A percentile compares a stretch with the other conserved stretches of the same genome.
Evolutionary conservation across 2,888 invertebrate genomes (phyloP).

Genomic region (Plagiodera versicolora): DNA sequence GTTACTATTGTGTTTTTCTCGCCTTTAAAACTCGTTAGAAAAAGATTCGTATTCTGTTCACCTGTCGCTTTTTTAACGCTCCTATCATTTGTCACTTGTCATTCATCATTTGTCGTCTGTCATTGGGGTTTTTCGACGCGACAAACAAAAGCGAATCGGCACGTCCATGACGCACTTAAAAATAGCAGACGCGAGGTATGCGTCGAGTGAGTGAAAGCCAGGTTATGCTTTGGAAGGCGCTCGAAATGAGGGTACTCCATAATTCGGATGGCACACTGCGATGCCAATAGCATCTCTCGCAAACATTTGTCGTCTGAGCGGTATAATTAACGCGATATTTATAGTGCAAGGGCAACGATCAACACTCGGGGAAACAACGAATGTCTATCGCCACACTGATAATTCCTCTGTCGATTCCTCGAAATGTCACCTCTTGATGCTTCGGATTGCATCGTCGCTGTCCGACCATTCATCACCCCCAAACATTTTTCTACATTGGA

Average conservation of each 20-base stretch:
- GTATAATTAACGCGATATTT: constrained; percentile 56
- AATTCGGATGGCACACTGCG: constrained; percentile 43
- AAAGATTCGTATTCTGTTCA: no score
- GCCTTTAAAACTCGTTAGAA: no score
- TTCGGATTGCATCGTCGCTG: neutral
- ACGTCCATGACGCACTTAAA: constrained; percentile 36
- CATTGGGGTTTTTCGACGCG: neutral
- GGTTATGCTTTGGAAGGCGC: constrained; percentile 52
- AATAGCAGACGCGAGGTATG: constrained; percentile 51
- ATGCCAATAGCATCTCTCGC: constrained; percentile 53
- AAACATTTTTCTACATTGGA: no score
- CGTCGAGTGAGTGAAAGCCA: constrained; percentile 49
- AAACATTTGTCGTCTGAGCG: constrained; percentile 50
- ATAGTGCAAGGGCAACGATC: constrained; percentile 55
- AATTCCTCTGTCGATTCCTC: constrained; percentile 5
- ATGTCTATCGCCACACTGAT: constrained; percentile 21
- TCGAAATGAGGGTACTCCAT: constrained; percentile 53
- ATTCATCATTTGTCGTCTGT: neutral
- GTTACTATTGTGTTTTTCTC: no score
- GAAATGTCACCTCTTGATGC: constrained; percentile 10
- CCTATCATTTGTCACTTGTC: neutral
- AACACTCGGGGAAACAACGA: constrained; percentile 28
- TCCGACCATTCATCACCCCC: neutral
- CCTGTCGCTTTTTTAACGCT: neutral
- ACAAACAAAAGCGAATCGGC: neutral